Evolutionary conservation across 2,113 vertebrate species (phyloP), one percentile per base, ranked within the genome.

Genomic region (Dasyornis broadbenti): DNA sequence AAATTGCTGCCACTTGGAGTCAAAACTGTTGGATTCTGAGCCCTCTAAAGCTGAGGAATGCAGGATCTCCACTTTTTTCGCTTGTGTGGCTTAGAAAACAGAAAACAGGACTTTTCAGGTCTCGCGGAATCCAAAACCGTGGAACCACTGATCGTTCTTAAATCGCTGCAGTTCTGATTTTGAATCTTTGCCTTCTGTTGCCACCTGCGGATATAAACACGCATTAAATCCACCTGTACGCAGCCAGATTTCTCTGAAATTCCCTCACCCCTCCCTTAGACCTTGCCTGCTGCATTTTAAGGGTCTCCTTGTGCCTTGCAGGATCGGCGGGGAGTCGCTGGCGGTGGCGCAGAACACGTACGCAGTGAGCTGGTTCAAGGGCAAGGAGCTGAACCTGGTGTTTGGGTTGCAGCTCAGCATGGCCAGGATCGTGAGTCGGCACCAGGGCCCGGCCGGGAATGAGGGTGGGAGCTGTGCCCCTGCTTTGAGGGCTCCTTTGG

Each of bases 321-420:
- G 99, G 30, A 99, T 99, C 66, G 99, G 99, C 3, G 99, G 99
- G 1, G 99, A 99, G 94, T 99, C 99, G n/a, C 81, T 99, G 93
- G 99, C 99, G 0, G 99, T 99, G 96, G 99, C 99, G 7, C 99
- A 99, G 89, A 99, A 99, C 96, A 99, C 99, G 0, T 99, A 99
- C 6, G 99, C 99, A 6, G 99, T 99, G 73, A 99, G 98, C 86
- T 99, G 99, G 99, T 99, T 99, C 94, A 99, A 99, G 98, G 99
- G 99, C 80, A 99, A 99, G 95, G 99, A 99, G 95, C 91, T 99
- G 15, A 99, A 99, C 83, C 98, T 99, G 60, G 99, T 99, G 75
- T 99, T 99, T 95, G 99, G 99, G 27, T 96, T 99, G 42, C 99
- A 99, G 23, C 98, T 99, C 53, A 99, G 99, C 97, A 99, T 99